A percentile compares a stretch with the other conserved stretches of the same genome.
These are phyloP conservation scores for Galerucella pusilla DNA, from an alignment of 2,888 invertebrate genomes.

Conservation along the genomic window DNA sequence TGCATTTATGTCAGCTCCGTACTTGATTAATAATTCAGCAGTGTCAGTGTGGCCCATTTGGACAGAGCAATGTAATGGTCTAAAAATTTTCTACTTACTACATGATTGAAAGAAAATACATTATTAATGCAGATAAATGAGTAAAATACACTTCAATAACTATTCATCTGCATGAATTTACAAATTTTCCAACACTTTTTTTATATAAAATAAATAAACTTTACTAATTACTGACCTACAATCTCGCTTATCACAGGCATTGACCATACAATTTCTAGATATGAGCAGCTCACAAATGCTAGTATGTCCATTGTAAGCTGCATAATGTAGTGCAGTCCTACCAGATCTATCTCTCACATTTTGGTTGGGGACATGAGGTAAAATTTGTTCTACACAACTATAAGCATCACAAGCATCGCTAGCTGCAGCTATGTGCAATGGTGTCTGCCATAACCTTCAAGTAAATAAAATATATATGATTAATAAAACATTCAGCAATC, in stretches of 20 bases:
- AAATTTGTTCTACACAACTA: slow-evolving; percentile 66
- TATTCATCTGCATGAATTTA: not conserved
- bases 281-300: slow-evolving; percentile 70
- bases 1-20: slow-evolving; percentile 66
- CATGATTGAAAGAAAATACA: not conserved
- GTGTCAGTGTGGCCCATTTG: slow-evolving; percentile 69
- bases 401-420: slow-evolving; percentile 72
- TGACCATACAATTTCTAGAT: slow-evolving; percentile 69
- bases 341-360: slow-evolving; percentile 67
- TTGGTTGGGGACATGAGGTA: slow-evolving; percentile 57
- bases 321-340: slow-evolving; percentile 73
- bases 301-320: slow-evolving; percentile 71
- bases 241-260: slow-evolving; percentile 73
- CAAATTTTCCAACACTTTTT: not conserved
- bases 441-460: slow-evolving; percentile 70
- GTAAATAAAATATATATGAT: not conserved
- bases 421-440: slow-evolving; percentile 72
- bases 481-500: not conserved
- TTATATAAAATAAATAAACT: not conserved
- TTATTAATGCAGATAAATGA: not conserved
- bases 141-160: not conserved
- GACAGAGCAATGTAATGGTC: slow-evolving; percentile 73
- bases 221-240: slow-evolving; percentile 48
- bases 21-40: slow-evolving; percentile 63
- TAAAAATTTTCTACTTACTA: slow-evolving; percentile 39